phyloP scores from a whole-genome alignment of 2,888 invertebrate genomes.

The Andrena bucephala region DNA sequence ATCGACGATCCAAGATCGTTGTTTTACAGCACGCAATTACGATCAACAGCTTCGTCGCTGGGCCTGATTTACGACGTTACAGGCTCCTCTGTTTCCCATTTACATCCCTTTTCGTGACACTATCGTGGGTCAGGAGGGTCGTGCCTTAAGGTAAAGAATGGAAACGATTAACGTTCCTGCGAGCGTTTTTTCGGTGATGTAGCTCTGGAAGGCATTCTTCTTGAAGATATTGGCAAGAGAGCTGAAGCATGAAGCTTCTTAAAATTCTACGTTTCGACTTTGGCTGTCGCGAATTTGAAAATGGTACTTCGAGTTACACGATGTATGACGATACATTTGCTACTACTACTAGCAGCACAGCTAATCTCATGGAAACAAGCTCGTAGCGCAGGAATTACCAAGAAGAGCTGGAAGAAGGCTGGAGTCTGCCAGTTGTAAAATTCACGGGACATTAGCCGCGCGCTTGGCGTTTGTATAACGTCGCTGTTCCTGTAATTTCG shows the following conservation, averaged over 20 bases:
- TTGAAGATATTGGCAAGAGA: background rate
- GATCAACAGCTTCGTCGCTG: slow-evolving; percentile 22
- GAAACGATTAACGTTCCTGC: slow-evolving; percentile 23
- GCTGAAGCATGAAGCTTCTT: background rate
- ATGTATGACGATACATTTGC: no score
- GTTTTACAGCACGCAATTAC: slow-evolving; percentile 41
- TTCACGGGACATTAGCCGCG: slow-evolving; percentile 37
- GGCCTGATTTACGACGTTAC: slow-evolving; percentile 34
- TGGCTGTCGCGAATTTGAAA: no score
- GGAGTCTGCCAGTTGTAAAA: slow-evolving; percentile 5
- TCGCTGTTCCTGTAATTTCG: slow-evolving; percentile 15
- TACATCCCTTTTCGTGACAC: slow-evolving; percentile 12
- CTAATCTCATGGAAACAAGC: background rate
- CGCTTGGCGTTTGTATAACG: slow-evolving; percentile 21
- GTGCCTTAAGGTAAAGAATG: slow-evolving; percentile 49
- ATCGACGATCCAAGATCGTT: slow-evolving; percentile 71
- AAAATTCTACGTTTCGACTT: background rate
- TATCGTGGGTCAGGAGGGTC: slow-evolving; percentile 25
- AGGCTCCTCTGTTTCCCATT: slow-evolving; percentile 25
- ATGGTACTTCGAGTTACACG: no score
- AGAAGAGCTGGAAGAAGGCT: background rate
- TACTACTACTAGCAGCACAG: background rate
- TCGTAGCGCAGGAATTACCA: background rate
- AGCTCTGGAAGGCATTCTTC: background rate
- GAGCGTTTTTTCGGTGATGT: background rate